Evolutionary conservation across 1,140 invertebrate genomes (phyloP), one percentile per base, ranked within the genome.

Genomic region (Anadara kagoshimensis): DNA sequence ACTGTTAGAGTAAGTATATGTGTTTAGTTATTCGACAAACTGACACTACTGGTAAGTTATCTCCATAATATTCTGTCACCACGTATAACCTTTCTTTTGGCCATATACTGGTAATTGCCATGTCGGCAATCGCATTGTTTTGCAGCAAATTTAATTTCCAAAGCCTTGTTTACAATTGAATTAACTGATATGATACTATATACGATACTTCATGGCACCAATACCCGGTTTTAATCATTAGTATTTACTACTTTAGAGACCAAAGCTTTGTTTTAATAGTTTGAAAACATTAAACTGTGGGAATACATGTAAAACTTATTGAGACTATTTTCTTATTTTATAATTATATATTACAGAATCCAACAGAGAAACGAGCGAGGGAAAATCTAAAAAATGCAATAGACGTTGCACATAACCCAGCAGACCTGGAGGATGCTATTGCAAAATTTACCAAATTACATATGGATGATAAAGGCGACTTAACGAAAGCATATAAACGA

Each of bases 401-500:
- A 36, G 8, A 53, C 3, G 47, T 41, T 36, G 36, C 62, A 10
- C 51, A 41, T 24, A 49, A 64, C 36, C 62, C 62, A 18, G 47
- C 26, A 11, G 62, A 53, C 20, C 49, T 64, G 12, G 62, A n/a
- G 3, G 24, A 29, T 12, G n/a, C 36, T 36, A 64, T 64, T 26
- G 47, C 51, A 14, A 29, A 36, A 51, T 64, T 64, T 53, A 29
- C 51, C 20, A 64, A 64, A n/a, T 36, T 64, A 36, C 24, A 45
- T 36, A 20, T 64, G 20, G 62, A 64, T 20, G 62, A 64, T 41
- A 64, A 64, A 51, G 62, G 62, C 11, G 62, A 64, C 26, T 49
- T 64, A 5, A 64, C n/a, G 12, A 64, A 20, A 41, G 62, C 62
- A 11, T 51, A 41, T 41, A 53, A 36, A n/a, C 49, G 62, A 11